phyloP scores from a whole-genome alignment of 2,888 invertebrate species.

The Leptinotarsa haldemani region DNA sequence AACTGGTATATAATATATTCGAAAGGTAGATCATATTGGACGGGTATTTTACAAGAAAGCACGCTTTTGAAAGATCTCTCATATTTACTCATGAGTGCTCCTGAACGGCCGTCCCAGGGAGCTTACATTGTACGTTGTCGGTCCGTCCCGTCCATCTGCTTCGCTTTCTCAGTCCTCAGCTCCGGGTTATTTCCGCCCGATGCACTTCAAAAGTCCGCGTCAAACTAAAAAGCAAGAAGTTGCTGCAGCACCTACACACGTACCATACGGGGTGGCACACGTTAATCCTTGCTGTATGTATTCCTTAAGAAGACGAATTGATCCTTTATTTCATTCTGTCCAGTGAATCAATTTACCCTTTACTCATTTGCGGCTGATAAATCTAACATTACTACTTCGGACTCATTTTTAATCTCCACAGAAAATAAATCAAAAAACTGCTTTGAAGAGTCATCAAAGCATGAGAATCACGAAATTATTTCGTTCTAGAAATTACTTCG shows the following conservation, averaged over 20 bases:
- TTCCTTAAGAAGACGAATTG: too few species aligned
- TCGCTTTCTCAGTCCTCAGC: slow-evolving; percentile 49
- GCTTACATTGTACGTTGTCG: slow-evolving; percentile 55
- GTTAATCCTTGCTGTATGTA: not conserved
- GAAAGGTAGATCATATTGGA: slow-evolving; percentile 47
- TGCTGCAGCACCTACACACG: slow-evolving; percentile 46
- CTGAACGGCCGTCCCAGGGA: slow-evolving; percentile 55
- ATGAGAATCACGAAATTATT: too few species aligned
- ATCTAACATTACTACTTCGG: too few species aligned
- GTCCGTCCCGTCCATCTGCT: slow-evolving; percentile 57
- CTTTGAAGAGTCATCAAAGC: too few species aligned
- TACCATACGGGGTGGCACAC: slow-evolving; percentile 29
- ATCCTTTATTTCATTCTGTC: too few species aligned
- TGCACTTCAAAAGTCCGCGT: slow-evolving; percentile 57
- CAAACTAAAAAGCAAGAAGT: slow-evolving; percentile 57
- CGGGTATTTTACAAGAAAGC: slow-evolving; percentile 52
- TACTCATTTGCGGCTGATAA: too few species aligned
- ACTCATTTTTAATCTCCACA: too few species aligned
- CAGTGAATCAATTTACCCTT: too few species aligned
- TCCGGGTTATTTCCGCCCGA: slow-evolving; percentile 55
- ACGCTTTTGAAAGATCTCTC: slow-evolving; percentile 57
- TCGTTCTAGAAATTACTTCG: too few species aligned
- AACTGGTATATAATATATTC: slow-evolving; percentile 41
- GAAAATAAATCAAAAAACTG: too few species aligned
- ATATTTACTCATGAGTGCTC: slow-evolving; percentile 58